Evolutionary conservation across 2,888 invertebrate species (phyloP).

Genomic region (Hirtodrosophila duncani): DNA sequence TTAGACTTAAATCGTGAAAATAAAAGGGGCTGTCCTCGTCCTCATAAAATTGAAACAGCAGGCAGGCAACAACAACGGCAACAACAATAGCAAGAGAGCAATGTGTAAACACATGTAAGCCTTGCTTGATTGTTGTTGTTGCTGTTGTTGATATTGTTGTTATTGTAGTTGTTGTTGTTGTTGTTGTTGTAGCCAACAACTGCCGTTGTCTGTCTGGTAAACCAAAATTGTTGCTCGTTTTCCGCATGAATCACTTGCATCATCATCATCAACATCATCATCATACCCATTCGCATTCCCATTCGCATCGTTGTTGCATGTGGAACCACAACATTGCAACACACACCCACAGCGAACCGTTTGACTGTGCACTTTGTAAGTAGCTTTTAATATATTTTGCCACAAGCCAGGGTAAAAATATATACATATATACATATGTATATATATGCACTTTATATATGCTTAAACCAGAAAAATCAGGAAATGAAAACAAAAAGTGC

Average conservation of each 20-base stretch:
- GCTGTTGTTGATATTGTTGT: slow-evolving; percentile 8
- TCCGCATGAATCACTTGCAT: slow-evolving; percentile 69
- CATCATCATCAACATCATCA: slow-evolving; percentile 44
- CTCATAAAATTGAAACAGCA: slow-evolving; percentile 64
- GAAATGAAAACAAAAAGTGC: slow-evolving; percentile 30
- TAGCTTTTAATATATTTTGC: slow-evolving; percentile 71
- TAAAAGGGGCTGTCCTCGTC: slow-evolving; percentile 36
- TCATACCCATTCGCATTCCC: slow-evolving; percentile 21
- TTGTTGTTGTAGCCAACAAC: slow-evolving; percentile 27
- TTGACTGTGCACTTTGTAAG: slow-evolving; percentile 64
- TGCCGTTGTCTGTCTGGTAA: slow-evolving; percentile 66
- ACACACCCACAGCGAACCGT: slow-evolving; percentile 26
- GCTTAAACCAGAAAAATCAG: slow-evolving; percentile 1
- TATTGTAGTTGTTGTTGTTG: slow-evolving; percentile 22
- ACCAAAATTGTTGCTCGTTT: slow-evolving; percentile 71
- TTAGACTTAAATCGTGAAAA: slow-evolving; percentile 44
- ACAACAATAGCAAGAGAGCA: slow-evolving; percentile 21
- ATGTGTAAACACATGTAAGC: slow-evolving; percentile 64
- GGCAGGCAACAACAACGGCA: slow-evolving; percentile 12
- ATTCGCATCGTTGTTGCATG: slow-evolving; percentile 20
- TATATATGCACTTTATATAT: neutral
- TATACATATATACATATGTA: neutral
- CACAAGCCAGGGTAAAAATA: slow-evolving; percentile 43
- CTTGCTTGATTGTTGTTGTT: slow-evolving; percentile 34
- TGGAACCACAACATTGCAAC: slow-evolving; percentile 54